These are phyloP conservation scores for Himalopsyche anomala DNA, from an alignment of 2,888 invertebrate species.

Conservation along the genomic window DNA sequence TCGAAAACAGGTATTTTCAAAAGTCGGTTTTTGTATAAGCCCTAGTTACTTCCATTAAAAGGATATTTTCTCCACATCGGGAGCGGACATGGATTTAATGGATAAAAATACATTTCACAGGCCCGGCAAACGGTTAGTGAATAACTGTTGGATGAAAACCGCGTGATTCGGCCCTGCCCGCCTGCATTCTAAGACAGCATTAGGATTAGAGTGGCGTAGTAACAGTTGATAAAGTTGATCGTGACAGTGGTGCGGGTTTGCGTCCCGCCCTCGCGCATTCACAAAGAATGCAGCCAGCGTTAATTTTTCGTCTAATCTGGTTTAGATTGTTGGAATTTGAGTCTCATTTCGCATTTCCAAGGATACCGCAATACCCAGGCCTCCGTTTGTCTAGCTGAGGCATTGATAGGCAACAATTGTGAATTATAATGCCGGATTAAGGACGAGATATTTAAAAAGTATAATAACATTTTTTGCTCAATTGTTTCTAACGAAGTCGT, in stretches of 20 bases:
- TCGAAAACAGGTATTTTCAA: no score
- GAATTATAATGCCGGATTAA: no score
- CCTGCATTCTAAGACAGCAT: not conserved
- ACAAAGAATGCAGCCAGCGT: conserved; percentile 1
- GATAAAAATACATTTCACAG: no score
- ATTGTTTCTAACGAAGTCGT: no score
- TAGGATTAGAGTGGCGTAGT: conserved; percentile 17
- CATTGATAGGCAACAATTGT: not conserved
- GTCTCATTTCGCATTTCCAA: conserved; percentile 2
- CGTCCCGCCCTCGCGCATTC: conserved; percentile 1
- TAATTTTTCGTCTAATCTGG: conserved; percentile 24
- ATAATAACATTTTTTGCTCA: no score
- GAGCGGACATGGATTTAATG: no score
- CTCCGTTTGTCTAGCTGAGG: not conserved
- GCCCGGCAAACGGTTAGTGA: no score
- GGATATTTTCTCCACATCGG: no score
- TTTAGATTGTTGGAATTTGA: conserved; percentile 29
- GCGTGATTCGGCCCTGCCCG: not conserved
- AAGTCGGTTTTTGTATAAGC: no score
- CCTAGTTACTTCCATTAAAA: no score
- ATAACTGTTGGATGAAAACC: no score
- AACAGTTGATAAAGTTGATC: conserved; percentile 22
- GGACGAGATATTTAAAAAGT: no score
- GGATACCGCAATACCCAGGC: not conserved
- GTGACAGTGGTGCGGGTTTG: conserved; percentile 18